A percentile compares a stretch with the other conserved stretches of the same genome.
These are phyloP conservation scores for Lasaia peninsularis DNA, from an alignment of 1,140 invertebrate genomes.

Conservation along the genomic window DNA sequence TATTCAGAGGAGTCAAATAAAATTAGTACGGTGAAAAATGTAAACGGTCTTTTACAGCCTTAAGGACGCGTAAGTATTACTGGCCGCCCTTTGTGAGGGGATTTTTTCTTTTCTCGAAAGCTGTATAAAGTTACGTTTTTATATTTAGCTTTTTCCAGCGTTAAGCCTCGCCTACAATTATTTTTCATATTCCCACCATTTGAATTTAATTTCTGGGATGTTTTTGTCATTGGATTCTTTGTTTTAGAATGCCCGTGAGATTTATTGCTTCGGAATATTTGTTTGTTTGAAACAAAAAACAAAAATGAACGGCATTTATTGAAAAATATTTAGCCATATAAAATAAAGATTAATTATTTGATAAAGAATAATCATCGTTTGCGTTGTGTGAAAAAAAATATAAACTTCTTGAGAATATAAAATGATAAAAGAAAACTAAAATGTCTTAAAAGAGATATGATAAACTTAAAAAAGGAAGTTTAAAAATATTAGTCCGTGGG, in stretches of 20 bases:
- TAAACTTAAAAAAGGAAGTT: too few relatives aligned
- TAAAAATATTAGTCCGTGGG: too few relatives aligned
- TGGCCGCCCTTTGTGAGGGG: conserved; percentile 24
- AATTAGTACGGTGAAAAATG: conserved; percentile 76
- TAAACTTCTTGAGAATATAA: too few relatives aligned
- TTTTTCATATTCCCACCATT: conserved; percentile 1
- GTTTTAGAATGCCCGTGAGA: neutral
- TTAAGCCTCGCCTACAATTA: neutral
- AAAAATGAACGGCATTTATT: neutral
- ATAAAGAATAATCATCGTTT: too few relatives aligned
- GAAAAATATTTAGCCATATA: too few relatives aligned
- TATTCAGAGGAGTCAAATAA: conserved; percentile 75
- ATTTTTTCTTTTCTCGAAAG: conserved; percentile 14
- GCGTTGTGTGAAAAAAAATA: too few relatives aligned
- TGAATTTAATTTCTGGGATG: conserved; percentile 1
- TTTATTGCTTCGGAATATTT: neutral
- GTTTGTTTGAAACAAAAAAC: neutral
- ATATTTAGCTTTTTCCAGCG: conserved; percentile 10
- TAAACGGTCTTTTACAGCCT: conserved; percentile 67
- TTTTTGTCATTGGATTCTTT: neutral
- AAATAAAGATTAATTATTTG: too few relatives aligned
- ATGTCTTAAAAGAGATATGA: too few relatives aligned
- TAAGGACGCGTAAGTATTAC: conserved; percentile 68
- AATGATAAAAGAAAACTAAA: too few relatives aligned
- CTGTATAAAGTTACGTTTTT: conserved; percentile 7